Conservation (phyloP, 2,113 vertebrate species). For the Pomatorhinus ruficollis region DNA sequence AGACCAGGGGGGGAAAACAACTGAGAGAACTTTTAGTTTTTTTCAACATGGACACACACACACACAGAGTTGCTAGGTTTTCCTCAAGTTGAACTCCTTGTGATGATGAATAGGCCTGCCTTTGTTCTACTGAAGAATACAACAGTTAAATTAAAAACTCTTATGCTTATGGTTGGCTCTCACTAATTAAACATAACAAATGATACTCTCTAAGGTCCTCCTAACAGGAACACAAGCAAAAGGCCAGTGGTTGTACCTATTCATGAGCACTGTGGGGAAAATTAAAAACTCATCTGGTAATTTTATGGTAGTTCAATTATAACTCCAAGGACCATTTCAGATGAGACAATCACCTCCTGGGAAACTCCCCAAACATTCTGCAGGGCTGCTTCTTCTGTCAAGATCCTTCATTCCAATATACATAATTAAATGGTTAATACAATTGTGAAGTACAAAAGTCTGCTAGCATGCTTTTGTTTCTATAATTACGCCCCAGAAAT, state of each 20-base stretch:
- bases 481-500: neutral
- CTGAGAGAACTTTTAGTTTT: neutral
- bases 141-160: neutral
- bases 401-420: neutral
- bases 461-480: neutral
- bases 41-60: fast-evolving
- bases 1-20: fast-evolving
- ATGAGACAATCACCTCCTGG: neutral
- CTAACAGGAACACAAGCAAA: neutral
- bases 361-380: neutral
- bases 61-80: neutral
- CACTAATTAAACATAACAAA: neutral
- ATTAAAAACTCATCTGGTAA: neutral
- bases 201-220: neutral
- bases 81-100: neutral
- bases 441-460: neutral
- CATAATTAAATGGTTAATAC: neutral
- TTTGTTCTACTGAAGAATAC: neutral
- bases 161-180: neutral
- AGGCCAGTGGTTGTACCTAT: neutral
- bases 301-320: neutral
- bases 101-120: neutral
- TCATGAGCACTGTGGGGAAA: neutral
- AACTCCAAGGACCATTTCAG: neutral
- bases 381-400: neutral